Conservation (phyloP, 1,140 invertebrate species). For the Ericerus pela region DNA sequence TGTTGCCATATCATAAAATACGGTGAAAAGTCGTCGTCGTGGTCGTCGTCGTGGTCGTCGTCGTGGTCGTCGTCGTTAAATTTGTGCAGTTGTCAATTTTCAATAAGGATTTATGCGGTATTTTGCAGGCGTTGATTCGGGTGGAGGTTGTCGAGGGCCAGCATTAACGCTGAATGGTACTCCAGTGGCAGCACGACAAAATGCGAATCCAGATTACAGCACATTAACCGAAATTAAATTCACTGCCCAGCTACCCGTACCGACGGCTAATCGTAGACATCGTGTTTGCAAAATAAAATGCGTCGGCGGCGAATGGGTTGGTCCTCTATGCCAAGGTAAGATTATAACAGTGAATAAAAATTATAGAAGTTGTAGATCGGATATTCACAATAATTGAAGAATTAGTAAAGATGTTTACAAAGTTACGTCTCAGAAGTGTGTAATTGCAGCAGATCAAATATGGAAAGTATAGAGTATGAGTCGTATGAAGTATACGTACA, state of each 20-base stretch:
- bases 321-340: conserved; percentile 47
- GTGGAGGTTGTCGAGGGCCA: conserved; percentile 22
- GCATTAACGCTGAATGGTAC: conserved; percentile 22
- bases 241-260: conserved; percentile 33
- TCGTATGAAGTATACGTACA: too few species aligned
- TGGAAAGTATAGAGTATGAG: too few species aligned
- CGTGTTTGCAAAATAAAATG: conserved; percentile 66
- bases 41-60: neutral
- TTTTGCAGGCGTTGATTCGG: neutral
- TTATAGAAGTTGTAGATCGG: too few species aligned
- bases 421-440: neutral
- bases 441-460: neutral
- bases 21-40: neutral
- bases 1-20: too few species aligned
- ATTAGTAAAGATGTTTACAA: neutral
- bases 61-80: neutral
- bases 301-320: conserved; percentile 62
- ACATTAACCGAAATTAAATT: conserved; percentile 44
- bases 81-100: neutral
- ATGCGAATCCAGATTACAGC: conserved; percentile 21
- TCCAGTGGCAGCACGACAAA: conserved; percentile 21
- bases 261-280: conserved; percentile 35
- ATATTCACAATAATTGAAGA: too few species aligned
- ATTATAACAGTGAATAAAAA: too few species aligned
- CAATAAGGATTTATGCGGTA: neutral